Base-by-base conservation (phyloP, 2,113 vertebrate species). In the Jaculus jaculus region DNA sequence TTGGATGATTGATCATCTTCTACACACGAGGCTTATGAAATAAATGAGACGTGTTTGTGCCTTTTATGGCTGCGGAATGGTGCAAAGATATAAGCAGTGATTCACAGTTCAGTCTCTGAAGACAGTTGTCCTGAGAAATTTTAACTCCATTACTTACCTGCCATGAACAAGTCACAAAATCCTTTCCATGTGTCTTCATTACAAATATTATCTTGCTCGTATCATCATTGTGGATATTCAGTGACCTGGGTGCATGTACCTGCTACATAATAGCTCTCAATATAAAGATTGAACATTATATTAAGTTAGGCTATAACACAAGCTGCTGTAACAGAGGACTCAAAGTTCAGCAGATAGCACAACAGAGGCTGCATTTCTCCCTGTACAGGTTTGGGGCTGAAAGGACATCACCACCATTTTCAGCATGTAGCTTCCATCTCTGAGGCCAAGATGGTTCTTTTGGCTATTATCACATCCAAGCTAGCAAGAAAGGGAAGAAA, bases 101-200 rank as follows among this genome's bases (percentile, higher is more conserved):
- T 73, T 86, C n/a, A 84, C 17, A 30, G 30, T 61, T 54, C 54
- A 18, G 12, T 78, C 66, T 79, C 85, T 88, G 30, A 87, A 88
- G 42, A 73, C 69, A 47, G 0, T 13, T 63, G 34, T 20, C 17
- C 4, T 61, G 30, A 13, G 20, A 39, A 71, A 30, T 71, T 90
- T 30, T 51, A 65, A 66, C 34, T 87, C n/a, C n/a, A 63, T 47
- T 32, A 5, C 17, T 60, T 63, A 58, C 66, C 39, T 32, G 10
- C 61, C 60, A 1, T 69, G 37, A 75, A 13, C 23, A 90, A 82
- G 5, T 42, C 71, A 60, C 42, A 30, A 89, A 37, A 93, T 24
- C 7, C 51, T 74, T 93, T 83, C 75, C 42, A 72, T 96, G 16
- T 85, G 77, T 93, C 69, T 42, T 74, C 23, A 54, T 74, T 11